These are phyloP conservation scores for Oostethus manadensis DNA, from an alignment of 2,113 vertebrate genomes.

Conservation along the genomic window DNA sequence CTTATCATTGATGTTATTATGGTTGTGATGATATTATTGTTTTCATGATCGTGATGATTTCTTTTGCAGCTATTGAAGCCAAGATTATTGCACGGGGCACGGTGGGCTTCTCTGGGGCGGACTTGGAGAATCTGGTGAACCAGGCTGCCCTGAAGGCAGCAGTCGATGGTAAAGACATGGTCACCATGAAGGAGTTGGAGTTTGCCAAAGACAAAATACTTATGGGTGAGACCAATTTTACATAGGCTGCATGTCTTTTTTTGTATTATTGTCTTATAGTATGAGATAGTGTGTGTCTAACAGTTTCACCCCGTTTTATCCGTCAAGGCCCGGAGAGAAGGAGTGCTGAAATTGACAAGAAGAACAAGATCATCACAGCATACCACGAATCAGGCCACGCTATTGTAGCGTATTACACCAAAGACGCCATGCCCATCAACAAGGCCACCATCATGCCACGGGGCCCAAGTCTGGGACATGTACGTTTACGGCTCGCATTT, in stretches of 20 bases:
- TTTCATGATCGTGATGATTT: neutral
- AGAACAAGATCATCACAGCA: conserved; percentile 91
- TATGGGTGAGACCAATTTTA: conserved; percentile 76
- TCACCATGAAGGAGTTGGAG: conserved; percentile 93
- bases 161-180: conserved; percentile 94
- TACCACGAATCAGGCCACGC: conserved; percentile 97
- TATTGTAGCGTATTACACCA: conserved; percentile 94
- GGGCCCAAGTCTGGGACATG: conserved; percentile 93
- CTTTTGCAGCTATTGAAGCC: conserved; percentile 73
- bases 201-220: conserved; percentile 99
- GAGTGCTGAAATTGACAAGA: conserved; percentile 91
- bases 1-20: too few relatives aligned
- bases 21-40: too few relatives aligned
- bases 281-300: neutral
- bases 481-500: conserved; percentile 49
- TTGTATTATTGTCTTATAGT: neutral
- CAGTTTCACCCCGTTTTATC: neutral
- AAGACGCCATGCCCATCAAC: conserved; percentile 97
- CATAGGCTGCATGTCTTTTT: neutral
- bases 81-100: conserved; percentile 94
- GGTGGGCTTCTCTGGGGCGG: conserved; percentile 96
- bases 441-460: conserved; percentile 98
- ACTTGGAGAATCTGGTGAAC: conserved; percentile 97
- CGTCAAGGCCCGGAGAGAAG: conserved; percentile 86
- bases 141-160: conserved; percentile 96